phyloP scores from a whole-genome alignment of 64 coral and sea anemone genomes.

The Pocillopora verrucosa region DNA sequence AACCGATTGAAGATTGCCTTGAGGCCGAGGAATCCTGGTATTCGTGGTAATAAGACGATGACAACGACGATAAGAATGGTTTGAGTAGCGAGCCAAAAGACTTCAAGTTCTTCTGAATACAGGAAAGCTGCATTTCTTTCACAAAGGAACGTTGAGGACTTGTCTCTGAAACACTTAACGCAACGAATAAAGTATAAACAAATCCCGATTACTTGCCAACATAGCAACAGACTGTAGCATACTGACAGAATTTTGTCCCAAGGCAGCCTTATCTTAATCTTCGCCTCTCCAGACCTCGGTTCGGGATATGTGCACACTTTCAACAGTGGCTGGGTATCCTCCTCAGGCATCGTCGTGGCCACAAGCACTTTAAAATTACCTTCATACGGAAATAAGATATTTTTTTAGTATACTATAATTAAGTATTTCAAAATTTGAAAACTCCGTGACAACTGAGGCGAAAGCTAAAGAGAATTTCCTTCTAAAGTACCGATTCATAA shows the following conservation, averaged over 20 bases:
- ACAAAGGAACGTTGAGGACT: neutral
- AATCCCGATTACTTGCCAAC: neutral
- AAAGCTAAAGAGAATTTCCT: too few species aligned
- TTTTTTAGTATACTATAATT: too few species aligned
- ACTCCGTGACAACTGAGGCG: too few species aligned
- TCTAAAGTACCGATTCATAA: too few species aligned
- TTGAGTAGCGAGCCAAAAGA: neutral
- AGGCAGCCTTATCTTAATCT: neutral
- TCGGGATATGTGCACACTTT: neutral
- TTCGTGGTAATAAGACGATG: neutral
- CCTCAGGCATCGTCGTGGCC: neutral
- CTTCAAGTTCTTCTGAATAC: neutral
- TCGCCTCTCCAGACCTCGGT: neutral
- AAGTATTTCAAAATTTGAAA: too few species aligned
- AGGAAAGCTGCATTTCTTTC: conserved; percentile 2
- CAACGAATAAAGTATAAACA: neutral
- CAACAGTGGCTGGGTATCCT: neutral
- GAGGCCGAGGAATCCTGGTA: neutral
- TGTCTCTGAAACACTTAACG: neutral
- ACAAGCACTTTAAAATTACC: neutral
- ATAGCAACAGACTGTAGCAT: neutral
- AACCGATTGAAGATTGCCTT: neutral
- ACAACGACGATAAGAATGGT: neutral
- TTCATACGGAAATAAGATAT: too few species aligned
- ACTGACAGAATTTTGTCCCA: neutral